phyloP scores from a whole-genome alignment of 2,888 invertebrate genomes.

The Cataglyphis albicans region DNA sequence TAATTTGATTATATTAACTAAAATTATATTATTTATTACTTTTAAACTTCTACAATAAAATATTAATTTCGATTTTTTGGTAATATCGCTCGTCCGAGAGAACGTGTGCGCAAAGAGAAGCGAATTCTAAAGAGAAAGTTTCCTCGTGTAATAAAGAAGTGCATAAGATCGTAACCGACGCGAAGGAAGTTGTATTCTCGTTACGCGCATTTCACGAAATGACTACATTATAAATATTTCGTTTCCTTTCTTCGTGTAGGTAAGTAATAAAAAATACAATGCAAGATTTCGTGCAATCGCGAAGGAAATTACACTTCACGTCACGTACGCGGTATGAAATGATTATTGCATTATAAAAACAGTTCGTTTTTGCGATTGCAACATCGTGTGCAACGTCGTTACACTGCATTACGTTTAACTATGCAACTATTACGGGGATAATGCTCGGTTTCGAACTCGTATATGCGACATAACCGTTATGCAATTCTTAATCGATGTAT shows the following conservation, averaged over 20 bases:
- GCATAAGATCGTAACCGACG: background rate
- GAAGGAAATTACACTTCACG: background rate
- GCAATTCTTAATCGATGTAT: slow-evolving; percentile 63
- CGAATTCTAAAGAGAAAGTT: slow-evolving; percentile 5
- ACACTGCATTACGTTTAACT: slow-evolving; percentile 18
- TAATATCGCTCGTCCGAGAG: background rate
- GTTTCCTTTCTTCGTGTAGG: background rate
- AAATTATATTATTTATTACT: background rate
- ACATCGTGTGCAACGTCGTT: background rate
- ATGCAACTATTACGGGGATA: slow-evolving; percentile 32
- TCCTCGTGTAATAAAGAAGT: background rate
- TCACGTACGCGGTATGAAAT: background rate
- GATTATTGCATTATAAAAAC: background rate
- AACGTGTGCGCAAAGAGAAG: background rate
- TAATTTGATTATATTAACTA: background rate
- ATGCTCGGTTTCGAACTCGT: slow-evolving; percentile 16
- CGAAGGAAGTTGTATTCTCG: background rate
- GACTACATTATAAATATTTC: background rate
- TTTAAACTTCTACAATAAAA: background rate
- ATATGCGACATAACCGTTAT: slow-evolving; percentile 58
- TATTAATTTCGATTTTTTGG: background rate
- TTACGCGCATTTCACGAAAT: background rate
- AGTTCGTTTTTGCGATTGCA: slow-evolving; percentile 31
- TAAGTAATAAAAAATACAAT: background rate
- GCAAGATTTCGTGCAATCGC: background rate